These are phyloP conservation scores for Otocyon megalotis DNA, from an alignment of 2,113 vertebrate genomes.

Conservation along the genomic window DNA sequence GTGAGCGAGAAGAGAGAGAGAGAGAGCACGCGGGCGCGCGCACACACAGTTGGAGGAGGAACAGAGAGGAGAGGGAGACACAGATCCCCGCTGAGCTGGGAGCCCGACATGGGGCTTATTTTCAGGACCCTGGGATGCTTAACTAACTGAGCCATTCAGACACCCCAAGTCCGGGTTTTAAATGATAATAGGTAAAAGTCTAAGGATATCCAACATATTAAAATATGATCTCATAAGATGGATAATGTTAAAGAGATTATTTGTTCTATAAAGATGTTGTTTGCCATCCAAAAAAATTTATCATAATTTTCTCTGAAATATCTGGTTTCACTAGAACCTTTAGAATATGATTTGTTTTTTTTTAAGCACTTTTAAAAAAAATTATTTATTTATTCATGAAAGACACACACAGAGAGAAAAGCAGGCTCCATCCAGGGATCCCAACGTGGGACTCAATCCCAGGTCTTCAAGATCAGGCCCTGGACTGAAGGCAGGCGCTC, in stretches of 20 bases:
- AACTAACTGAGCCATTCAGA: background rate
- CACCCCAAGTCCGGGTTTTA: conserved; percentile 41
- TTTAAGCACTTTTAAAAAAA: too few species aligned
- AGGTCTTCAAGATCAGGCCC: too few species aligned
- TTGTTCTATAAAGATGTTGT: background rate
- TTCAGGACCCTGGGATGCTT: background rate
- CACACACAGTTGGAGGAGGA: background rate
- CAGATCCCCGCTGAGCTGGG: background rate
- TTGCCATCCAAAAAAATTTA: conserved; percentile 34
- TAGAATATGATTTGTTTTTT: conserved; percentile 29
- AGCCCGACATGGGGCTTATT: background rate
- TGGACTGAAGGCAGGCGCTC: too few species aligned
- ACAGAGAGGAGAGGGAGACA: background rate
- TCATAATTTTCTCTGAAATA: conserved; percentile 23
- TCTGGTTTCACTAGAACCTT: conserved; percentile 17
- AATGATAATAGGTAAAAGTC: background rate
- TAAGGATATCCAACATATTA: background rate
- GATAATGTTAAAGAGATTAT: background rate
- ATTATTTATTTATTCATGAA: too few species aligned
- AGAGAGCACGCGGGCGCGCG: background rate
- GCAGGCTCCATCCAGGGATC: too few species aligned
- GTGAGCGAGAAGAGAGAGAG: background rate
- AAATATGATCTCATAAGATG: background rate
- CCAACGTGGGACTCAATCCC: too few species aligned
- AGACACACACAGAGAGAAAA: too few species aligned